Percentiles rank a stretch among this genome's conserved stretches.
Evolutionary conservation across 2,888 invertebrate genomes (phyloP).

Genomic region (Temnothorax rugatulus): DNA sequence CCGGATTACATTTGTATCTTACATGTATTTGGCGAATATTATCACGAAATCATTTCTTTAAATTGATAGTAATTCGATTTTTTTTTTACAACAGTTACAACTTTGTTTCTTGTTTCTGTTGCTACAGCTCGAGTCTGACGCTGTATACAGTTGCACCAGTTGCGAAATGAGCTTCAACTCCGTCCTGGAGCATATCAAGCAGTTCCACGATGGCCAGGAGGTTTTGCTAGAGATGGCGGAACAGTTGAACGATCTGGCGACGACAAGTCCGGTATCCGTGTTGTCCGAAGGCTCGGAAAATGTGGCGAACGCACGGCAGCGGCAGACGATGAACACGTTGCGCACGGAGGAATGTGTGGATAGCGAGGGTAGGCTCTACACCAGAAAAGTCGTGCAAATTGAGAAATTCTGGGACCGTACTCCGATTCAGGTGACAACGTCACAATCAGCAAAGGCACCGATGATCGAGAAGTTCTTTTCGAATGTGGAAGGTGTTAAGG

Average conservation of each 20-base stretch:
- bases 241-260: slow-evolving; percentile 75
- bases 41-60: not conserved
- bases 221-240: slow-evolving; percentile 89
- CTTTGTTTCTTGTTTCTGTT: slow-evolving; percentile 26
- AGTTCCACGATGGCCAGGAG: slow-evolving; percentile 90
- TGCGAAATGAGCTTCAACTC: slow-evolving; percentile 90
- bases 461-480: slow-evolving; percentile 86
- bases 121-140: slow-evolving; percentile 80
- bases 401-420: slow-evolving; percentile 87
- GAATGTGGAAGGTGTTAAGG: slow-evolving; percentile 84
- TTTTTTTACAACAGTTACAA: not conserved
- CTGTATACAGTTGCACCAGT: slow-evolving; percentile 89
- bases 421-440: slow-evolving; percentile 64
- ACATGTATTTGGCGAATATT: not conserved
- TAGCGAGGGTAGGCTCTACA: slow-evolving; percentile 86
- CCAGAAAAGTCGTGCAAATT: slow-evolving; percentile 88
- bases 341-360: slow-evolving; percentile 87
- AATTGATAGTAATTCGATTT: not conserved
- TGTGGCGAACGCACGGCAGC: slow-evolving; percentile 73
- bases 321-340: slow-evolving; percentile 85
- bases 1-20: not conserved
- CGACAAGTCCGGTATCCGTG: slow-evolving; percentile 57
- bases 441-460: slow-evolving; percentile 79
- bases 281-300: slow-evolving; percentile 63
- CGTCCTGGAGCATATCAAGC: slow-evolving; percentile 89